phyloP scores from a whole-genome alignment of 1,140 invertebrate genomes.

The Andrena cerasifolii region DNA sequence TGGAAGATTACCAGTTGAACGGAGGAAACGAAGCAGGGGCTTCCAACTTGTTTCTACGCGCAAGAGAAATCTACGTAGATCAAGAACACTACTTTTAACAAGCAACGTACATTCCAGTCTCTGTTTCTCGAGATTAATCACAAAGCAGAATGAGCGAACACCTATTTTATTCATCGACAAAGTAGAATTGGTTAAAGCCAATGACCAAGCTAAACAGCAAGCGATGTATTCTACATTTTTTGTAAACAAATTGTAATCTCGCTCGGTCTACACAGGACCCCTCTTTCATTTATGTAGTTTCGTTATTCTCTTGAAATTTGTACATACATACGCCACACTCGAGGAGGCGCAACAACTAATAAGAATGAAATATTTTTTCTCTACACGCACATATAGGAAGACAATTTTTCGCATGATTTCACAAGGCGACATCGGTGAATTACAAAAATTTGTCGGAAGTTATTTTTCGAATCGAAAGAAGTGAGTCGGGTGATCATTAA shows the following conservation, averaged over 20 bases:
- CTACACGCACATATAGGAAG: constrained; percentile 19
- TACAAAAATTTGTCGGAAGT: background rate
- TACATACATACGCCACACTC: constrained; percentile 20
- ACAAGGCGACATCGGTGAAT: background rate
- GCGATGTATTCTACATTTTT: constrained; percentile 7
- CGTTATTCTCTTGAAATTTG: constrained; percentile 38
- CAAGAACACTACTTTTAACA: too few relatives aligned
- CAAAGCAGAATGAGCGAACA: background rate
- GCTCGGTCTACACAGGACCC: background rate
- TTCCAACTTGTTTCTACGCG: constrained; percentile 18
- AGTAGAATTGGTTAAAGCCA: background rate
- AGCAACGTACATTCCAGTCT: constrained; percentile 29
- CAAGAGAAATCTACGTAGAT: background rate
- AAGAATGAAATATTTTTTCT: constrained; percentile 5
- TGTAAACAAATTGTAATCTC: background rate
- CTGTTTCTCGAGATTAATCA: constrained; percentile 1
- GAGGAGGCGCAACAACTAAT: background rate
- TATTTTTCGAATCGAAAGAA: constrained; percentile 12
- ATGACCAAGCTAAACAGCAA: constrained; percentile 19
- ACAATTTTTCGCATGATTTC: background rate
- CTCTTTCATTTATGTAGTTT: background rate
- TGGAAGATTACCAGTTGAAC: background rate
- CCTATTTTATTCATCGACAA: constrained; percentile 11
- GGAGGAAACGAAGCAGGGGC: constrained; percentile 10
- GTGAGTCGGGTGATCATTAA: constrained; percentile 18